Evolutionary conservation across 2,797 vertebrate species (phyloP), one percentile per base, ranked within the genome.

Genomic region (Epinephelus coioides): DNA sequence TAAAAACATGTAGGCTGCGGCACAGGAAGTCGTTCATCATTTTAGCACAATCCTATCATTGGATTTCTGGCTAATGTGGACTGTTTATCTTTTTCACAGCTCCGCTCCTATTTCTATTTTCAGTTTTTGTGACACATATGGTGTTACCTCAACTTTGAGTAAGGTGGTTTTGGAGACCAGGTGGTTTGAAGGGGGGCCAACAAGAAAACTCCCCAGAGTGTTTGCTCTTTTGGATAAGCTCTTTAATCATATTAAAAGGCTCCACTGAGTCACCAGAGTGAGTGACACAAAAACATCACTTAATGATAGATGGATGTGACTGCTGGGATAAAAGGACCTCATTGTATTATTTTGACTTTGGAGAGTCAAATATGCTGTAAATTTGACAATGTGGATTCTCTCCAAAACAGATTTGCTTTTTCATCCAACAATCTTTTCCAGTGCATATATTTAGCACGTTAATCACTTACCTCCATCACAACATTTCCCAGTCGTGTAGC

Each of bases 211-310:
- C 73, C 74, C 67, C 34, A 1, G 19, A 64, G 77, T 53, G 30
- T 83, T 54, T 65, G 18, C 27, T 72, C 46, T 68, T 81, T 57
- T 54, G 56, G 54, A 75, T 76, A 67, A 70, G 51, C 76, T 73
- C 19, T 84, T 83, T 84, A 91, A 91, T 91, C 80, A 79, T n/a
- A 59, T 66, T 78, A 75, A 92, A 91, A 86, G 78, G 76, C 68
- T 86, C 60, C 46, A 71, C 25, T 66, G 77, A 88, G 77, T 83
- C 84, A 73, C 60, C 69, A 19, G 43, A 73, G 57, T 23, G 49
- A 86, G 66, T 54, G 84, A 78, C 69, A 76, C 27, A 69, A 72
- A 80, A 60, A 57, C 71, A 77, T 57, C 73, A 82, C 43, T 34
- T 53, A 61, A 65, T 84, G 76, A 84, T 63, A 53, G 69, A 83